phyloP scores from a whole-genome alignment of 2,888 invertebrate genomes.

The Seladonia tumulorum region DNA sequence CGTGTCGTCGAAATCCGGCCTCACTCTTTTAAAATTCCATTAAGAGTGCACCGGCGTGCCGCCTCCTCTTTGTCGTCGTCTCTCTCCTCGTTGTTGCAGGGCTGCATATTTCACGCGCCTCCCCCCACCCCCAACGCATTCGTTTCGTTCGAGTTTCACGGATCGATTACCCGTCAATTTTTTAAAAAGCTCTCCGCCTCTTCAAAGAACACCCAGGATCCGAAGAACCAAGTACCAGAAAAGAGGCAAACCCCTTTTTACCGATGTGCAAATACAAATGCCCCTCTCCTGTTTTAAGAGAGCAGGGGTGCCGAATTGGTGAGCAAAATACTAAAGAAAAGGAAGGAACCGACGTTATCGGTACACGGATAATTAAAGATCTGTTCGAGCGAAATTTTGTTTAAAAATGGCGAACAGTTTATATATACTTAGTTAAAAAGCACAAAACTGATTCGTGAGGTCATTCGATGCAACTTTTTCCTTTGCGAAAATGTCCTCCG shows the following conservation, averaged over 20 bases:
- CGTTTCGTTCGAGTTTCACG: conserved; percentile 15
- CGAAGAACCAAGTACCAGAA: background rate
- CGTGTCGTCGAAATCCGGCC: conserved; percentile 58
- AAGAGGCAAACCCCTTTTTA: background rate
- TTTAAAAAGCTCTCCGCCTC: background rate
- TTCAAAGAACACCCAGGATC: background rate
- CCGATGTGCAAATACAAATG: background rate
- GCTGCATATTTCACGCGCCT: conserved; percentile 42
- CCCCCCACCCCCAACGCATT: background rate
- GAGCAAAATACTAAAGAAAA: no score
- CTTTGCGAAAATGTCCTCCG: no score
- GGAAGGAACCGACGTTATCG: no score
- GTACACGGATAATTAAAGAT: no score
- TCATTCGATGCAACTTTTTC: no score
- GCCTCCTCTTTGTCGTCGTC: conserved; percentile 56
- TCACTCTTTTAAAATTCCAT: conserved; percentile 74
- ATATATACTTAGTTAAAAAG: background rate
- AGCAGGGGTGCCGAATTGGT: no score
- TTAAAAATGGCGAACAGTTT: background rate
- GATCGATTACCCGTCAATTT: conserved; percentile 6
- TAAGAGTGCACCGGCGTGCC: conserved; percentile 60
- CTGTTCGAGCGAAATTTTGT: background rate
- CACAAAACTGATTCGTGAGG: no score
- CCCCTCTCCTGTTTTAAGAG: background rate
- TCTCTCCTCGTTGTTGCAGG: conserved; percentile 35